Evolutionary conservation across 2,888 invertebrate genomes (phyloP).

Genomic region (Pedicia rivosa): DNA sequence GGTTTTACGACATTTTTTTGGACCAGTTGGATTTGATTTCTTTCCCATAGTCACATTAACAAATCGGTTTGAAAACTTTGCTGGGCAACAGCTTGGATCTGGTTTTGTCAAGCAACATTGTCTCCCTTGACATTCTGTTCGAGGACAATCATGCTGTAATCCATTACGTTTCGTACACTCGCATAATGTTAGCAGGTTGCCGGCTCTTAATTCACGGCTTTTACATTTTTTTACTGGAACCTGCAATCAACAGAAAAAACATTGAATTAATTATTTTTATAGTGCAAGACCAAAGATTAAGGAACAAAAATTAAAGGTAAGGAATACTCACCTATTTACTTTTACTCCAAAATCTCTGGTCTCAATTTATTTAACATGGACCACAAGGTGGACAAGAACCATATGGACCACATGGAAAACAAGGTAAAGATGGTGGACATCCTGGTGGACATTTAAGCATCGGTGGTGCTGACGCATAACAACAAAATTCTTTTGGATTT

Average conservation of each 20-base stretch:
- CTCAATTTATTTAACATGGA: conserved; percentile 15
- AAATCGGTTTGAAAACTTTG: conserved; percentile 21
- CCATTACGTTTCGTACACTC: conserved; percentile 41
- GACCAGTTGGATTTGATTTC: conserved; percentile 5
- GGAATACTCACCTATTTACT: too few relatives aligned
- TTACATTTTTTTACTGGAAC: conserved; percentile 30
- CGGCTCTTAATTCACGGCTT: conserved; percentile 36
- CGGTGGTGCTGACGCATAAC: conserved; percentile 23
- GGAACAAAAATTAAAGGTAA: too few relatives aligned
- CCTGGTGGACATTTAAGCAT: conserved; percentile 16
- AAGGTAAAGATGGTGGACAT: conserved; percentile 10
- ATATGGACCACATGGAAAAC: conserved; percentile 20
- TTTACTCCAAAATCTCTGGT: too few relatives aligned
- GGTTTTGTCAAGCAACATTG: conserved; percentile 33
- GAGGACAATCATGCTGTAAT: conserved; percentile 40
- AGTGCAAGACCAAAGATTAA: too few relatives aligned
- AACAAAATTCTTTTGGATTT: conserved; percentile 24
- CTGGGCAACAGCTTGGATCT: conserved; percentile 33
- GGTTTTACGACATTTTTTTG: neutral
- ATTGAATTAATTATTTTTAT: too few relatives aligned
- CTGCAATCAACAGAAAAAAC: too few relatives aligned
- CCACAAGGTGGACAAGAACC: conserved; percentile 20
- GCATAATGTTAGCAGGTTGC: conserved; percentile 37
- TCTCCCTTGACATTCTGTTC: conserved; percentile 35
- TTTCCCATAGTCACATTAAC: conserved; percentile 18